Conservation (phyloP, 2,888 invertebrate species). For the Hecatera dysodea region DNA sequence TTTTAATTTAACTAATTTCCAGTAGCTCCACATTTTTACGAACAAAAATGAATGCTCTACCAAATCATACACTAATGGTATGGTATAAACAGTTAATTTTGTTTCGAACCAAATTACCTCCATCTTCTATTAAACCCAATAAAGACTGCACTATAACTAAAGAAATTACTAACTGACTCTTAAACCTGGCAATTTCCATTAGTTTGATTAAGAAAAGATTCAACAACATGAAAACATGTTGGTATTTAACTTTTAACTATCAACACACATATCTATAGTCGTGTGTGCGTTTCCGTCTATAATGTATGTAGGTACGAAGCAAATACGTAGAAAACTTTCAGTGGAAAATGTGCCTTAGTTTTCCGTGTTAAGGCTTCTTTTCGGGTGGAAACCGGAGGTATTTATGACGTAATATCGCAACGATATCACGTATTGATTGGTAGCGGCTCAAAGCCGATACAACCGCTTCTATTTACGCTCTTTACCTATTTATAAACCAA, state of each 20-base stretch:
- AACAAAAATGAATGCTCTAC: slow-evolving; percentile 28
- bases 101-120: slow-evolving; percentile 40
- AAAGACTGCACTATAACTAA: slow-evolving; percentile 68
- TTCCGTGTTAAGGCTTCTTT: slow-evolving; percentile 61
- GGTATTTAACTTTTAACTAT: slow-evolving; percentile 89
- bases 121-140: slow-evolving; percentile 49
- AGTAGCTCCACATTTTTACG: slow-evolving; percentile 23
- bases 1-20: slow-evolving; percentile 12
- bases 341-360: slow-evolving; percentile 61
- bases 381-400: slow-evolving; percentile 55
- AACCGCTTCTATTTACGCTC: slow-evolving; percentile 89
- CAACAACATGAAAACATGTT: slow-evolving; percentile 79
- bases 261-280: slow-evolving; percentile 73
- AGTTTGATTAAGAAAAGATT: slow-evolving; percentile 87
- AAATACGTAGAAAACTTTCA: slow-evolving; percentile 66
- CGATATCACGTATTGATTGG: slow-evolving; percentile 86
- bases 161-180: slow-evolving; percentile 75
- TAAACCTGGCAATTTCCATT: slow-evolving; percentile 83
- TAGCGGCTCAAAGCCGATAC: slow-evolving; percentile 86
- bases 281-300: slow-evolving; percentile 77
- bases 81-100: slow-evolving; percentile 39
- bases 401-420: slow-evolving; percentile 71
- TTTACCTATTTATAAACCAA: slow-evolving; percentile 90
- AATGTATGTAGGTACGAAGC: slow-evolving; percentile 69
- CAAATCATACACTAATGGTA: slow-evolving; percentile 26